Base-by-base conservation (phyloP, 2,797 vertebrate genomes). In the Paguma larvata region DNA sequence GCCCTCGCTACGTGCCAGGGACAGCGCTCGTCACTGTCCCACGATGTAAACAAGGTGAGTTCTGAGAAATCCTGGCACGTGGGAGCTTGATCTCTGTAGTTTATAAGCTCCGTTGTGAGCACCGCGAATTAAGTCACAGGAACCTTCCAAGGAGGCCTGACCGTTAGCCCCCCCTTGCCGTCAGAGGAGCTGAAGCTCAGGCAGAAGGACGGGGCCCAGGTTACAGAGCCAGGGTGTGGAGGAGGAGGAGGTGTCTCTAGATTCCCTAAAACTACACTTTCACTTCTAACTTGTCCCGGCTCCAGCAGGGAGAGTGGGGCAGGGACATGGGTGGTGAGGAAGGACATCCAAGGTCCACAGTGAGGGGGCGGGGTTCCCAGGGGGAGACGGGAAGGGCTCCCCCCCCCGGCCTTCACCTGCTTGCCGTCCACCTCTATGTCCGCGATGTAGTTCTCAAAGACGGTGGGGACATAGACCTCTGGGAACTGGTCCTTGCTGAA, bases 401-500 rank as follows among this genome's bases (percentile, higher is more conserved):
- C 38, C 15, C n/a, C 73, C 48, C 12, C 11, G 1, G 83, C 80
- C 67, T 53, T 97, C 96, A 99, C 99, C 99, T 99, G 99, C 98
- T 99, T 99, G 79, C 99, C 98, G 1, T 99, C 99, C 25, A 99
- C 99, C 98, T 99, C 99, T 21, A 99, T 99, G 98, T 99, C 99
- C 1, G 99, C 99, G 0, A 99, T 99, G 99, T 99, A 99, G 99
- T 99, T 99, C 98, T 99, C 99, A 5, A 99, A 99, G 92, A 99
- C 99, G 0, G 99, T 99, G 38, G 99, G 99, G 84, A 99, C 99
- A 0, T 99, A 99, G 96, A 99, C 99, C 94, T 99, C 99, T 0
- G 99, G 99, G 98, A 99, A 99, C 98, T 99, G 99, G 97, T 99
- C 99, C 97, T 99, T 99, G 98, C 99, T 99, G 99, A 99, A 99